phyloP scores from a whole-genome alignment of 2,888 invertebrate species.

The Aethes cnicana region DNA sequence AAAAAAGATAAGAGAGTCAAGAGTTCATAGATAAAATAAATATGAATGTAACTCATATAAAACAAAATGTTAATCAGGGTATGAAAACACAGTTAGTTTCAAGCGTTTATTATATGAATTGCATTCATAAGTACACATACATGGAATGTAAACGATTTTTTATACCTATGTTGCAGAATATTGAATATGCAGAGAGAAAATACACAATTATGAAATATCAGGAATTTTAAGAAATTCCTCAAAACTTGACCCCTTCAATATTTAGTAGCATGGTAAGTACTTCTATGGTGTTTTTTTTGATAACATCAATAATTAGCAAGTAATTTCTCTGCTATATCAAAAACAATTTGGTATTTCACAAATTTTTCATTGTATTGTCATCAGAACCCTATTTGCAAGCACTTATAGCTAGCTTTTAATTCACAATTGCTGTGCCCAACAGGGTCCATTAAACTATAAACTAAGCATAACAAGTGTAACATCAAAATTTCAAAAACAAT shows the following conservation, averaged over 20 bases:
- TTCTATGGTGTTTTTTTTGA: too few species aligned
- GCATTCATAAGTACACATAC: constrained; percentile 64
- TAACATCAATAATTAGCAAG: too few species aligned
- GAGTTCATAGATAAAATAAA: constrained; percentile 37
- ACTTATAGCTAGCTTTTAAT: too few species aligned
- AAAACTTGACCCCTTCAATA: neutral
- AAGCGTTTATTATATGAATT: constrained; percentile 81
- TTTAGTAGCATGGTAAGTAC: too few species aligned
- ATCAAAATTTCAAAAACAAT: neutral
- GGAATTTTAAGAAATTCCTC: constrained; percentile 22
- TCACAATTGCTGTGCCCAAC: too few species aligned
- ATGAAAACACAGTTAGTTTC: constrained; percentile 58
- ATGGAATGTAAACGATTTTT: constrained; percentile 47
- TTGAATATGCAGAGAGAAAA: too few species aligned
- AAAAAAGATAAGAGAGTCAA: constrained; percentile 32
- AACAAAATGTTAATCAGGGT: constrained; percentile 46
- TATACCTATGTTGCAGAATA: too few species aligned
- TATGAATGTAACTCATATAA: constrained; percentile 80
- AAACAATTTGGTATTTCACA: constrained; percentile 1
- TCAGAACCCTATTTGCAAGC: constrained; percentile 14
- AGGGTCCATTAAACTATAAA: too few species aligned
- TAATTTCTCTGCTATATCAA: too few species aligned
- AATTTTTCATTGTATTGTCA: constrained; percentile 18
- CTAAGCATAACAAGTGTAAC: neutral
- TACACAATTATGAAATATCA: too few species aligned